Base-by-base conservation (phyloP, 2,888 invertebrate species). In the Scaptomyza cyrtandrae region DNA sequence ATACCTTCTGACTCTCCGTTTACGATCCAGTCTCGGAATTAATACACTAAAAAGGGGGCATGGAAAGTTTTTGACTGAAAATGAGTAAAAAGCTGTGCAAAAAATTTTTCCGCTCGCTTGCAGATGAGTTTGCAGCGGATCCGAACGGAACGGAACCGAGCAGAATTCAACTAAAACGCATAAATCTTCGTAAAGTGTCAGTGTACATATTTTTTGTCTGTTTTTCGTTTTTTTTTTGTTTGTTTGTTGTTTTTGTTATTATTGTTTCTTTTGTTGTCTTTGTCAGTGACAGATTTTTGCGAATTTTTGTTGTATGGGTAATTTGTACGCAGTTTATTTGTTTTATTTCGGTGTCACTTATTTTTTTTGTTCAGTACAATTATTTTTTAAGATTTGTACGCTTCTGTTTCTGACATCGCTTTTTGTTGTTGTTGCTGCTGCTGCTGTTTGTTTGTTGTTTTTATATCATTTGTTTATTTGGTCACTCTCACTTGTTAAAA, bases 121-220 rank as follows among this genome's bases (percentile, higher is more conserved):
- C 71, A 67, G 74, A 66, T 66, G 73, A 76, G 66, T 53, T 61
- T 71, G 65, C 29, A 57, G 48, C 56, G 59, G 58, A 70, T 39
- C 56, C n/a, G 10, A 50, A n/a, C 13, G 19, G 35, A 50, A 56
- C 58, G 19, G 43, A 60, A 50, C 53, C 46, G 53, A 79, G 54
- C 59, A 44, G 86, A 73, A 86, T 70, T 88, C 75, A 72, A 75
- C 88, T 86, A 82, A 84, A 88, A 73, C 88, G 84, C 86, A 85
- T 85, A 85, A 85, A 85, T 85, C 84, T 85, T 85, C 84, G 84
- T 88, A 83, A 86, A 85, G 74, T 85, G 84, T 85, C 84, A 85
- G 84, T 75, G 80, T 75, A 84, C 88, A 85, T 85, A 86, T 83
- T 88, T 86, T 71, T 46, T 69, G 71, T 64, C 57, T 64, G 59